phyloP scores from a whole-genome alignment of 1,140 invertebrate species.

The Hestina assimilis region DNA sequence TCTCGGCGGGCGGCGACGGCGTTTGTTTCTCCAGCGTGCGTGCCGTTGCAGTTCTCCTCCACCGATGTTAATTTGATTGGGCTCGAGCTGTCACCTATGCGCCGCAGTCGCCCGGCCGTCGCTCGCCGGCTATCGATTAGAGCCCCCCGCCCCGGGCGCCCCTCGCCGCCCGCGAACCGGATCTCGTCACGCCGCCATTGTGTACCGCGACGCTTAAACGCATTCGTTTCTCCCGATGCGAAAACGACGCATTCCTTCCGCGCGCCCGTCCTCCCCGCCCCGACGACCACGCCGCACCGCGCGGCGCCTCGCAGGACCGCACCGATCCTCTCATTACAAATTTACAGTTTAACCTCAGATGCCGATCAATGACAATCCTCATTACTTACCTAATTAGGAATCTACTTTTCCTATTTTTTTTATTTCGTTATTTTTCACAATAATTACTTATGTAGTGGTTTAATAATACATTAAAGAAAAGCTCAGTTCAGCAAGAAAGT shows the following conservation, averaged over 20 bases:
- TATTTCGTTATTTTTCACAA: too few species aligned
- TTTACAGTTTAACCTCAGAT: conserved; percentile 54
- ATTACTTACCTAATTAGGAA: too few species aligned
- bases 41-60: conserved; percentile 63
- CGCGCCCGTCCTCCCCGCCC: conserved; percentile 62
- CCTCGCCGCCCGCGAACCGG: conserved; percentile 72
- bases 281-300: conserved; percentile 45
- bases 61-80: conserved; percentile 74
- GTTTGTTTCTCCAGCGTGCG: conserved; percentile 54
- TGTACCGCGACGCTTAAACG: conserved; percentile 78
- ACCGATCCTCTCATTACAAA: conserved; percentile 65
- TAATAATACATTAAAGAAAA: too few species aligned
- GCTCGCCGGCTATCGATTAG: conserved; percentile 79
- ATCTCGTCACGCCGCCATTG: conserved; percentile 78
- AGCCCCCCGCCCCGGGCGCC: conserved; percentile 58
- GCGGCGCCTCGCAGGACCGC: conserved; percentile 49
- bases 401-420: too few species aligned
- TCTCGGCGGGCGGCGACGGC: conserved; percentile 38
- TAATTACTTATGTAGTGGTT: too few species aligned
- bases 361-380: conserved; percentile 29
- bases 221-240: conserved; percentile 78
- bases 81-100: conserved; percentile 76
- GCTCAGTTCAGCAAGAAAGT: too few species aligned
- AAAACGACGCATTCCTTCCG: conserved; percentile 78
- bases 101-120: conserved; percentile 77